Conservation (phyloP, 2,113 vertebrate species). For the Anseranas semipalmata region DNA sequence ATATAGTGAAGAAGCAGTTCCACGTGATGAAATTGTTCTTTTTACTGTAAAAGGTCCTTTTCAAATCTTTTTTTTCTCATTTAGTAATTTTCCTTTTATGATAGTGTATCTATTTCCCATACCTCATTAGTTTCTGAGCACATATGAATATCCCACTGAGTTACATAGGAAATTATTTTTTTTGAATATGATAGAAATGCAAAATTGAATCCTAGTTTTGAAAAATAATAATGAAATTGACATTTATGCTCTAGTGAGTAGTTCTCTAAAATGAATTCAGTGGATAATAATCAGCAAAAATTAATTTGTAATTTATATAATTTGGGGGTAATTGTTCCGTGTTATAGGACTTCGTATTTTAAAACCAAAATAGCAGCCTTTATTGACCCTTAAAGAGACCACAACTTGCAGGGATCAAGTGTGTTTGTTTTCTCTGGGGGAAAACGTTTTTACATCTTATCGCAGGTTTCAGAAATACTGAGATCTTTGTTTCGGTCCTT, state of each 20-base stretch:
- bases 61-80: slow-evolving; percentile 73
- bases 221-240: slow-evolving; percentile 77
- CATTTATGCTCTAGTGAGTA: slow-evolving; percentile 74
- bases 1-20: slow-evolving; percentile 44
- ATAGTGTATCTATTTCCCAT: slow-evolving; percentile 78
- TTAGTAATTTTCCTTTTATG: slow-evolving; percentile 80
- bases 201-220: slow-evolving; percentile 75
- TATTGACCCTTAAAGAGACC: slow-evolving; percentile 49
- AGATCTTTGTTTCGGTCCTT: background rate
- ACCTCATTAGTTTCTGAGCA: slow-evolving; percentile 82
- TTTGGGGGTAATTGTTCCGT: slow-evolving; percentile 47
- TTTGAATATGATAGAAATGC: slow-evolving; percentile 77
- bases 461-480: background rate
- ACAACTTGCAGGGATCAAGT: background rate
- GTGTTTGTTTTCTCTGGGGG: background rate
- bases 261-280: slow-evolving; percentile 58
- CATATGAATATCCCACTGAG: slow-evolving; percentile 78
- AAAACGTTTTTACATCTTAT: background rate
- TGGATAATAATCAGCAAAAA: slow-evolving; percentile 34
- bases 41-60: slow-evolving; percentile 68
- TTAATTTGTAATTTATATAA: slow-evolving; percentile 68
- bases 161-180: slow-evolving; percentile 74
- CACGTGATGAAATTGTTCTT: slow-evolving; percentile 60
- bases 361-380: background rate
- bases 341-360: slow-evolving; percentile 37